Evolutionary conservation across 37 sponge, comb jelly and placozoan species (phyloP).

Genomic region (Chondrosia reniformis): DNA sequence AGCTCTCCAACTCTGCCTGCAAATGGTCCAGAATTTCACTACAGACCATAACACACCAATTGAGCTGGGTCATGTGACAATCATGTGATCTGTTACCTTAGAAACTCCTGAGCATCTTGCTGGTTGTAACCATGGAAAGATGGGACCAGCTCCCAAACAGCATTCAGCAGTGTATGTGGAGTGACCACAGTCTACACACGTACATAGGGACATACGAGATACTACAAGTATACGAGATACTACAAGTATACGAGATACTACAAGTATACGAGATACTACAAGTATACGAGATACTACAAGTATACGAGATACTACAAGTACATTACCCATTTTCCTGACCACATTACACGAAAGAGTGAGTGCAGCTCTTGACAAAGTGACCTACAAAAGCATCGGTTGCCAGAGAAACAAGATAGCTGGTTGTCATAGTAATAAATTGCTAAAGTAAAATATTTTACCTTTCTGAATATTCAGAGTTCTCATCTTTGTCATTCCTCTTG

Average conservation of each 20-base stretch:
- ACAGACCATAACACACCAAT: background rate
- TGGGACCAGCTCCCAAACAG: constrained; percentile 64
- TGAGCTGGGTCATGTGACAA: background rate
- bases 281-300: background rate
- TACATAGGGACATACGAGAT: too few relatives aligned
- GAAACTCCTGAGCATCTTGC: constrained; percentile 85
- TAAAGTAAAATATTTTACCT: too few relatives aligned
- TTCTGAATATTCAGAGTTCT: too few relatives aligned
- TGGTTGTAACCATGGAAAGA: constrained; percentile 72
- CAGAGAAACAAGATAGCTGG: too few relatives aligned
- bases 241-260: background rate
- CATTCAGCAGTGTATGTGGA: constrained; percentile 63
- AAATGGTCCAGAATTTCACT: constrained; percentile 60
- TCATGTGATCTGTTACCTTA: constrained; percentile 40
- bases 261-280: background rate
- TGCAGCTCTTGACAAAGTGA: constrained; percentile 47
- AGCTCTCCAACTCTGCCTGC: constrained; percentile 50
- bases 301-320: background rate
- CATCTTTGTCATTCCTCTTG: too few relatives aligned
- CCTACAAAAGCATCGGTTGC: background rate
- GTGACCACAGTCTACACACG: constrained; percentile 27
- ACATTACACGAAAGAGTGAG: constrained; percentile 66
- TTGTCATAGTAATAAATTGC: too few relatives aligned
- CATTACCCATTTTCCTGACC: constrained; percentile 80
- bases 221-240: background rate